Percentiles rank a stretch among this genome's conserved stretches.
Evolutionary conservation across 1,140 invertebrate species (phyloP).

Genomic region (Drosophila sturtevanti): DNA sequence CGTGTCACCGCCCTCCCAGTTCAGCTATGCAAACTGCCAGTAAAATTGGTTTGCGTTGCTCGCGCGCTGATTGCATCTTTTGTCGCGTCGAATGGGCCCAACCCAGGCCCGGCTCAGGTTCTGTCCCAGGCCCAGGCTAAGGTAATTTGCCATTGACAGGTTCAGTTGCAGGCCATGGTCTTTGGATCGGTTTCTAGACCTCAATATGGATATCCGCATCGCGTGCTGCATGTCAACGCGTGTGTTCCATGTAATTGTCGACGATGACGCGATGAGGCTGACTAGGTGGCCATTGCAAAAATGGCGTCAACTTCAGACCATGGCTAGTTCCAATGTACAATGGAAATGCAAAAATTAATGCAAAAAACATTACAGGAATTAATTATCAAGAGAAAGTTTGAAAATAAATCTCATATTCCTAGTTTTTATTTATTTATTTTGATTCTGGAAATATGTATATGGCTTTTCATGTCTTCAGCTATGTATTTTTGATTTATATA

Average conservation of each 20-base stretch:
- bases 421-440: too few relatives aligned
- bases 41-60: background rate
- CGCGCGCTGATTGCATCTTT: conserved; percentile 67
- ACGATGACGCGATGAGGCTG: conserved; percentile 20
- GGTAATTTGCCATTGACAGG: conserved; percentile 76
- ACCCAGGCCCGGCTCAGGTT: conserved; percentile 32
- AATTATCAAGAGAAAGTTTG: too few relatives aligned
- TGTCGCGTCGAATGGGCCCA: conserved; percentile 64
- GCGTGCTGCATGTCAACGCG: conserved; percentile 80
- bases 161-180: conserved; percentile 46
- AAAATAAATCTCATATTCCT: too few relatives aligned
- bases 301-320: conserved; percentile 33
- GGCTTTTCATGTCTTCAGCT: too few relatives aligned
- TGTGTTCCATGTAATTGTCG: conserved; percentile 75
- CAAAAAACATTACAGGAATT: background rate
- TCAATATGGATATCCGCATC: conserved; percentile 57
- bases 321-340: background rate
- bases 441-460: too few relatives aligned
- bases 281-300: conserved; percentile 57
- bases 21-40: conserved; percentile 57
- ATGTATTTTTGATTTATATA: too few relatives aligned
- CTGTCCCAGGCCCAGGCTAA: conserved; percentile 27
- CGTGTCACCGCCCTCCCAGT: conserved; percentile 49
- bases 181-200: conserved; percentile 16
- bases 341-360: background rate